These are phyloP conservation scores for Brachynemurus nebulosus DNA, from an alignment of 2,888 invertebrate species.

Conservation along the genomic window DNA sequence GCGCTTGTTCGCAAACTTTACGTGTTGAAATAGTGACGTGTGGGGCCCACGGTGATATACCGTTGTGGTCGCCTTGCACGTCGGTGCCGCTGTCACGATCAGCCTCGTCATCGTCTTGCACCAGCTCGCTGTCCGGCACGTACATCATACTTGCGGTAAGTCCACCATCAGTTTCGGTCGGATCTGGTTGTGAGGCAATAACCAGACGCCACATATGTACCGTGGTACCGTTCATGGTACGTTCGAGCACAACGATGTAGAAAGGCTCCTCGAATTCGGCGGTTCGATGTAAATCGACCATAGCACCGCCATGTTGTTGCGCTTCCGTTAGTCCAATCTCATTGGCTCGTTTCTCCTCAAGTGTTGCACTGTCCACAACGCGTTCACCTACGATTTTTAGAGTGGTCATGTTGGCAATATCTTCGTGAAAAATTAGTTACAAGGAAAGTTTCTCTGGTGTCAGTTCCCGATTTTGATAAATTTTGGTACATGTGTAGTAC, in stretches of 20 bases:
- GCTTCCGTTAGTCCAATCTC: slow-evolving; percentile 9
- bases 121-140: slow-evolving; percentile 72
- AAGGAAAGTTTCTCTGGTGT: no score
- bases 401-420: no score
- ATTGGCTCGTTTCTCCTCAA: not conserved
- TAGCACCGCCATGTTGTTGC: slow-evolving; percentile 42
- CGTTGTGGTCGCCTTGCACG: slow-evolving; percentile 15
- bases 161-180: slow-evolving; percentile 8
- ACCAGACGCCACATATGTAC: slow-evolving; percentile 94
- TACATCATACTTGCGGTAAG: slow-evolving; percentile 67
- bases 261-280: slow-evolving; percentile 88
- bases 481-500: no score
- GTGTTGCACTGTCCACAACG: not conserved
- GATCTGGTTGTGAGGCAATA: slow-evolving; percentile 65
- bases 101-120: slow-evolving; percentile 65
- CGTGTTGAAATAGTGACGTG: slow-evolving; percentile 78
- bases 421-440: no score
- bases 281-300: slow-evolving; percentile 78
- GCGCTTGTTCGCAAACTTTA: slow-evolving; percentile 81
- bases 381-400: no score
- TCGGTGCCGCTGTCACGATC: slow-evolving; percentile 12
- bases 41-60: slow-evolving; percentile 26
- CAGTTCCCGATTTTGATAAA: no score
- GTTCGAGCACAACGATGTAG: slow-evolving; percentile 85
- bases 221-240: slow-evolving; percentile 67